Evolutionary conservation across 2,888 invertebrate species (phyloP), one percentile per base, ranked within the genome.

Genomic region (Apomyelois bistriatella): DNA sequence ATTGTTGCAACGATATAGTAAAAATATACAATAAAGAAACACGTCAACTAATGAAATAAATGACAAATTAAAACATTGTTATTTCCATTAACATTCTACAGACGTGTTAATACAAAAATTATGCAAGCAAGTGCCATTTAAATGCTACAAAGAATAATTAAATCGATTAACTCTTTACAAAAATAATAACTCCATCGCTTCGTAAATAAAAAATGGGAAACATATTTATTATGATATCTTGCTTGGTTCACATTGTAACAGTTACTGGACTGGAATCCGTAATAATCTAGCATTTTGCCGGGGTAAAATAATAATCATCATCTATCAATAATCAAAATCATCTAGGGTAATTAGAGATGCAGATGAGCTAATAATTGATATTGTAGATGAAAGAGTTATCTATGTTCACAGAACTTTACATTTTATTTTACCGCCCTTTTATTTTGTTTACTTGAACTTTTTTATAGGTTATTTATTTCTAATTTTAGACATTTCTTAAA

Each of bases 31-130:
- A 30, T 15, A 9, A 32, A 15, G 32, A 46, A 32, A 46, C 13
- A 46, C 32, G 46, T 16, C 35, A 16, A 32, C 46, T 46, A 46
- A 46, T 46, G 46, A 46, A 46, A 46, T 46, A 46, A 46, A 46
- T 46, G 46, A 46, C 46, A 46, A 46, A 32, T 46, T 32, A 46
- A 46, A 46, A 16, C 46, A 46, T 32, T 43, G 43, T 43, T 46
- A 10, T 46, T 42, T 52, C 63, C 68, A 74, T 75, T 74, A 74
- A 54, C 64, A 58, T 53, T 46, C 57, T 51, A 49, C 42, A 52
- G 56, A 76, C 66, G 73, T 74, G 72, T 74, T 72, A 43, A 71
- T 74, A 67, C 72, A 74, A 74, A 73, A 71, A 78, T 78, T 71
- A 78, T 70, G 71, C 68, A 65, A 66, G 66, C 60, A 65, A 63